Percentiles rank a stretch among this genome's conserved stretches.
These are phyloP conservation scores for Atractosteus spatula DNA, from an alignment of 2,113 vertebrate species.

Conservation along the genomic window DNA sequence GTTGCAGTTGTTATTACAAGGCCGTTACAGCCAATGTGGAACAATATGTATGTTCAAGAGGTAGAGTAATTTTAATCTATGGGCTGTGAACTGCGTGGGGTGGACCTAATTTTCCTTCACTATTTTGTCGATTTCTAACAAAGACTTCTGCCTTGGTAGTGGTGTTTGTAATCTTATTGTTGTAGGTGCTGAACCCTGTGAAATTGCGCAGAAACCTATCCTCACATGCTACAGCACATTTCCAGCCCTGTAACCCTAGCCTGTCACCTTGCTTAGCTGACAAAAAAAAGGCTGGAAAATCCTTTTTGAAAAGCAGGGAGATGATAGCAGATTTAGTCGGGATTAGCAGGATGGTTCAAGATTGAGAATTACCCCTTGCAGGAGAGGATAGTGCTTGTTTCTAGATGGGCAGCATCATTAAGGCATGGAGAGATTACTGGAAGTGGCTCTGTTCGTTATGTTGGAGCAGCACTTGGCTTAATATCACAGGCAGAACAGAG, in stretches of 20 bases:
- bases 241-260: neutral
- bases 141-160: neutral
- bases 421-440: no score
- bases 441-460: no score
- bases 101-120: neutral
- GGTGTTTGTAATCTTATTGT: neutral
- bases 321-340: constrained; percentile 5
- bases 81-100: neutral
- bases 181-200: neutral
- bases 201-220: neutral
- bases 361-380: neutral
- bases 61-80: neutral
- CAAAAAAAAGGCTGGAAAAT: neutral
- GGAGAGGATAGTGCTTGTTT: neutral
- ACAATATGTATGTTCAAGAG: no score
- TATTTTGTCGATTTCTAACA: neutral
- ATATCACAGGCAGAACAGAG: no score
- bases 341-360: neutral
- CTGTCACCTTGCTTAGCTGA: no score
- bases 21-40: no score
- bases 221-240: neutral
- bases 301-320: neutral
- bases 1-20: no score
- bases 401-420: no score
- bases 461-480: no score